A percentile compares a stretch with the other conserved stretches of the same genome.
These are phyloP conservation scores for Suricata suricatta DNA, from an alignment of 2,113 vertebrate species.

Conservation along the genomic window DNA sequence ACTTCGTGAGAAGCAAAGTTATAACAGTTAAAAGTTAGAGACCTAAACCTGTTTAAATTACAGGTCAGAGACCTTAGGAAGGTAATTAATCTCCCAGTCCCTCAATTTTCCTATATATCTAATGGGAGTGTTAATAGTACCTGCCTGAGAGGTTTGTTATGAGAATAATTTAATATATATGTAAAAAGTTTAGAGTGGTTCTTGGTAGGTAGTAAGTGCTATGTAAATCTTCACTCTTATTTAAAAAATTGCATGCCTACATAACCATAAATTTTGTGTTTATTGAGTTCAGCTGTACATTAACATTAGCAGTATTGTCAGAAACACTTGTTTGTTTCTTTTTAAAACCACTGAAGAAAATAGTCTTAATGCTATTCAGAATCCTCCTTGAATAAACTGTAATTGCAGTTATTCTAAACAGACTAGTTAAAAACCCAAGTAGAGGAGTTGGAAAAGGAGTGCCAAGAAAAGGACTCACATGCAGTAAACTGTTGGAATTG, in stretches of 20 bases:
- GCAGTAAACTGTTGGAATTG: background rate
- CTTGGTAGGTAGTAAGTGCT: background rate
- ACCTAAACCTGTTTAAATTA: background rate
- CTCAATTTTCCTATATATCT: background rate
- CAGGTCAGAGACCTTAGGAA: background rate
- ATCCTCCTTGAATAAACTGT: background rate
- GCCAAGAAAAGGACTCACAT: background rate
- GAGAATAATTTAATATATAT: background rate
- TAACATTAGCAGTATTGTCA: background rate
- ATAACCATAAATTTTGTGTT: background rate
- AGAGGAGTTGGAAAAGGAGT: background rate
- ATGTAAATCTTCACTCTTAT: background rate
- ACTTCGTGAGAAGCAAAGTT: background rate
- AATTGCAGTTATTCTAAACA: background rate
- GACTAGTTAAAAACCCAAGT: slow-evolving; percentile 12
- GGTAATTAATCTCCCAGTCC: background rate
- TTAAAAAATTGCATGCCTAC: background rate
- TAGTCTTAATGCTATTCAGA: background rate
- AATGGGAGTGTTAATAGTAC: background rate
- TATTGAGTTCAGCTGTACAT: background rate
- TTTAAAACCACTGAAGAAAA: slow-evolving; percentile 1
- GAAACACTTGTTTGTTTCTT: slow-evolving; percentile 22
- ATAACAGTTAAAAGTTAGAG: background rate
- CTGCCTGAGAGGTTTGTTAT: background rate
- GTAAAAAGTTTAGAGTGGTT: background rate